Evolutionary conservation across 1,140 invertebrate genomes (phyloP).

Genomic region (Polypedilum pembai): DNA sequence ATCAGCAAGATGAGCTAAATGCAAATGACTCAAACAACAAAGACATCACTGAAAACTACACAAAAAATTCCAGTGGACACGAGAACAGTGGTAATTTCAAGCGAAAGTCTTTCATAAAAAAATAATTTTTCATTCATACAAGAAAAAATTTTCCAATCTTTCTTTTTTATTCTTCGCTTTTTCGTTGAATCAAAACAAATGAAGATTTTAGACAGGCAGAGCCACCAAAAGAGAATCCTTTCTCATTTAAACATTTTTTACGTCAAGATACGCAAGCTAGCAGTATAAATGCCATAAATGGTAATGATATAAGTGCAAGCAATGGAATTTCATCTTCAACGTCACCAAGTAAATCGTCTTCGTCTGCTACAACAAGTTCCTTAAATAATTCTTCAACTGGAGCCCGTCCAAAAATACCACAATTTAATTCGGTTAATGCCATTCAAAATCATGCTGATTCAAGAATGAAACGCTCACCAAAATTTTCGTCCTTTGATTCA

Average conservation of each 20-base stretch:
- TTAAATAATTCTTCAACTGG: conserved; percentile 40
- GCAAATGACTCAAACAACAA: conserved; percentile 18
- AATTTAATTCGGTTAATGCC: conserved; percentile 33
- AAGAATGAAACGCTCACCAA: conserved; percentile 42
- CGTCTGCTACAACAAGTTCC: neutral
- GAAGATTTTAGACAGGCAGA: conserved; percentile 4
- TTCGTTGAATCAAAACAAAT: neutral
- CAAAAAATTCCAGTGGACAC: conserved; percentile 1
- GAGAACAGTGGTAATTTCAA: neutral
- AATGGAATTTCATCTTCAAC: conserved; percentile 31
- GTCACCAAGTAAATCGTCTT: neutral
- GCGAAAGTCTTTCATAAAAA: neutral
- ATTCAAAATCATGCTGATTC: conserved; percentile 34
- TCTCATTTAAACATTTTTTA: conserved; percentile 75
- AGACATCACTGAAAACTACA: neutral
- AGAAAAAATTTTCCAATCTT: conserved; percentile 8
- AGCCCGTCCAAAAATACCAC: conserved; percentile 41
- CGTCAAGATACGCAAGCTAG: conserved; percentile 45
- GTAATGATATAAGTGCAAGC: neutral
- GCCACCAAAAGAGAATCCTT: conserved; percentile 59
- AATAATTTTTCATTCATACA: neutral
- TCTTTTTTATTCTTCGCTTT: neutral
- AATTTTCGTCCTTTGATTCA: conserved; percentile 43
- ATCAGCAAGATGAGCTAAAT: neutral
- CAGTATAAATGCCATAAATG: conserved; percentile 32